Evolutionary conservation across 2,888 invertebrate species (phyloP), one percentile per base, ranked within the genome.

Genomic region (Megastigmus dorsalis): DNA sequence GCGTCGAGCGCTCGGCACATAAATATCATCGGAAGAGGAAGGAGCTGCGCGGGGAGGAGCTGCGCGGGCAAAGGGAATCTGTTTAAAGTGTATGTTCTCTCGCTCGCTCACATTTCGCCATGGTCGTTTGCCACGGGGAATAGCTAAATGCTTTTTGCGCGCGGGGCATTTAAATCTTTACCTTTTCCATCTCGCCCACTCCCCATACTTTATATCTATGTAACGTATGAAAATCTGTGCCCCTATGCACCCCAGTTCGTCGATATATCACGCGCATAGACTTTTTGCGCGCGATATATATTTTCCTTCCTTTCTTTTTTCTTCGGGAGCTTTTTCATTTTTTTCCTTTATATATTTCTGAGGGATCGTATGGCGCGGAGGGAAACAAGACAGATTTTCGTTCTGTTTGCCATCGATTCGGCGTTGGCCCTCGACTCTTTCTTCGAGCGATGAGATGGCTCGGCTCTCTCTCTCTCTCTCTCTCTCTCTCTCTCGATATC

Each of bases 141-240:
- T 88, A 86, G 88, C 88, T 87, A 88, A 87, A 88, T 88, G 88
- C 88, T 88, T 86, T 88, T 88, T 88, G 87, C 87, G 85, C 84
- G 81, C n/a, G 83, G 82, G 83, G 82, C 86, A 87, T 87, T 88
- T 87, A 87, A 87, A 87, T 88, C 87, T 86, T 84, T 85, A 84
- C 86, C 83, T 85, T 83, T 82, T 57, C 45, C 69, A 59, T n/a
- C 30, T 26, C 36, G n/a, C 45, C 10, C 28, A 13, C 15, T n/a
- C 52, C 41, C n/a, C 45, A 54, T 66, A 59, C 15, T 45, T 28
- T 30, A 45, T 18, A 15, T 69, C 23, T 20, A 15, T n/a, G n/a
- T n/a, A n/a, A n/a, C n/a, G n/a, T n/a, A n/a, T n/a, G n/a, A n/a
- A n/a, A n/a, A n/a, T n/a, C n/a, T n/a, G n/a, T n/a, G n/a, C n/a